phyloP scores from a whole-genome alignment of 2,113 vertebrate genomes.

The Conger conger region DNA sequence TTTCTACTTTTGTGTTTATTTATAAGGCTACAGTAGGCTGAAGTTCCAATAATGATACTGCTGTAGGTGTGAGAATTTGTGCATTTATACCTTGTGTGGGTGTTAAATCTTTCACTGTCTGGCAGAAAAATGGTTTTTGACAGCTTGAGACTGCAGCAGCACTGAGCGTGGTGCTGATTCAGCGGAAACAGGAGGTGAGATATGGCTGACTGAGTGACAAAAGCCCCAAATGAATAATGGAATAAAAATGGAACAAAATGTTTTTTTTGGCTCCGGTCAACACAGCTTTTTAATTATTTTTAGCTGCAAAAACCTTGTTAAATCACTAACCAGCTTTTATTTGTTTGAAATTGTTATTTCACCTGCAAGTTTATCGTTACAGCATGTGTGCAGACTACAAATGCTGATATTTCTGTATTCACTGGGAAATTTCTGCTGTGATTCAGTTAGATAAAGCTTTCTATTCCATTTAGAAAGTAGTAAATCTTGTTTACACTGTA shows the following conservation, averaged over 20 bases:
- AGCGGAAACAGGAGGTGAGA: background rate
- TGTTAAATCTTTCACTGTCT: background rate
- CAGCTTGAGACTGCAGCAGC: background rate
- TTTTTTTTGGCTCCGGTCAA: background rate
- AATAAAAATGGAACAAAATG: background rate
- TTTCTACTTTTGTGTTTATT: background rate
- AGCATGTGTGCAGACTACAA: background rate
- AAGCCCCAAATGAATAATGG: background rate
- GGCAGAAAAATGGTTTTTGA: background rate
- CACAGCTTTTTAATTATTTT: background rate
- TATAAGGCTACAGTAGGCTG: background rate
- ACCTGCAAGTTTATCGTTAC: too few relatives aligned
- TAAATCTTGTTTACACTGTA: too few relatives aligned
- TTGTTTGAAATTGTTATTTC: background rate
- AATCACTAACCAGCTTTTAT: background rate
- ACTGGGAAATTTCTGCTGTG: too few relatives aligned
- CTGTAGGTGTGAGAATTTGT: background rate
- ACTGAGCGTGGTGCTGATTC: background rate
- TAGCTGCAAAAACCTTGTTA: background rate
- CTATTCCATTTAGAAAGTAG: too few relatives aligned
- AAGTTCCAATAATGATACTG: background rate
- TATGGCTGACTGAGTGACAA: background rate
- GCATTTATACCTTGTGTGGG: background rate
- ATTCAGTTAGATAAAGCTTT: too few relatives aligned
- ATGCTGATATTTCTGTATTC: too few relatives aligned